phyloP scores from a whole-genome alignment of 2,797 vertebrate genomes.

The Zenarchopterus dispar region DNA sequence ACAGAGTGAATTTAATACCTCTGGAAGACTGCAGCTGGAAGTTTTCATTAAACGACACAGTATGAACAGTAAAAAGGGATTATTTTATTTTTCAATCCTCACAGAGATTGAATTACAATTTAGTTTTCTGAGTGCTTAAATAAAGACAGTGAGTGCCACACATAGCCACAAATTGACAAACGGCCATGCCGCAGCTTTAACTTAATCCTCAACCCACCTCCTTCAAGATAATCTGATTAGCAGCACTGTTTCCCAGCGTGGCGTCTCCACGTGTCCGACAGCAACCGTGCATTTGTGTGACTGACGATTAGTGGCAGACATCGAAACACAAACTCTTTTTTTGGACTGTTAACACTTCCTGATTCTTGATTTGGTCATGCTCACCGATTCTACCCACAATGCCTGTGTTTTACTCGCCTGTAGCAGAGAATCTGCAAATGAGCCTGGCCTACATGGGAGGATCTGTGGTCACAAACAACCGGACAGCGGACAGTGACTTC shows the following conservation, averaged over 20 bases:
- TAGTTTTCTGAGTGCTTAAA: conserved; percentile 30
- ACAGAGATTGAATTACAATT: neutral
- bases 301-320: conserved; percentile 23
- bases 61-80: accelerated
- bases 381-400: conserved; percentile 56
- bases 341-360: neutral
- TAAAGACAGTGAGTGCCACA: conserved; percentile 22
- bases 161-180: conserved; percentile 27
- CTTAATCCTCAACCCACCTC: conserved; percentile 73
- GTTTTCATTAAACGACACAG: neutral
- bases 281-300: conserved; percentile 27
- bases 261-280: conserved; percentile 28
- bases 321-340: conserved; percentile 16
- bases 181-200: conserved; percentile 23
- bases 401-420: conserved; percentile 82
- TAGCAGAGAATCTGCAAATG: conserved; percentile 80
- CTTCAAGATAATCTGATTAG: conserved; percentile 81
- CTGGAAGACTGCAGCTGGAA: neutral
- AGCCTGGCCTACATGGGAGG: conserved; percentile 79
- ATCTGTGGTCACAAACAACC: conserved; percentile 85
- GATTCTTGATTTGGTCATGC: conserved; percentile 24
- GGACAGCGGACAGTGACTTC: conserved; percentile 78
- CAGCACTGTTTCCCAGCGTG: conserved; percentile 46
- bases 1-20: neutral
- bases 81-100: neutral